A percentile compares a stretch with the other conserved stretches of the same genome.
Conservation (phyloP, 1,140 invertebrate species). For the Caerostris darwini region DNA sequence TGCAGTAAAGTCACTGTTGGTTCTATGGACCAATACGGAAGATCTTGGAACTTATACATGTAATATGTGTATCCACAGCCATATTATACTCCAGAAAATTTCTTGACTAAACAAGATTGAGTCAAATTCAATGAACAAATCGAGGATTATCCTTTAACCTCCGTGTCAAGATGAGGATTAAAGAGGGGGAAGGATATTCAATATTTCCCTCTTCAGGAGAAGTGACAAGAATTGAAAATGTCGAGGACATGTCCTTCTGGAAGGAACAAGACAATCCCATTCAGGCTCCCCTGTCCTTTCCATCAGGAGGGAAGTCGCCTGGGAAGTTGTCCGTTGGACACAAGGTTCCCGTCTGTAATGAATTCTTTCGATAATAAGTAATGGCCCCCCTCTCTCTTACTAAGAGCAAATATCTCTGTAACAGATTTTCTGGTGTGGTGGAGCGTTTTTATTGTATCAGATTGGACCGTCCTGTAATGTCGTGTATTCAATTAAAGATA, state of each 20-base stretch:
- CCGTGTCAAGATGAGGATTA: neutral
- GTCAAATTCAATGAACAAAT: neutral
- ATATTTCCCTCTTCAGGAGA: neutral
- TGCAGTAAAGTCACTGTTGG: no score
- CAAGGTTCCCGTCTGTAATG: neutral
- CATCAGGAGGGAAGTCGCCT: neutral
- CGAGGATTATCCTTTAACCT: neutral
- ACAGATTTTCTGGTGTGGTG: neutral
- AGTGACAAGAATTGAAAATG: slow-evolving; percentile 49
- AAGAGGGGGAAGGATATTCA: neutral
- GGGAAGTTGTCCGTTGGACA: neutral
- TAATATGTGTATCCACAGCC: no score
- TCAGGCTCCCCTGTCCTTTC: neutral
- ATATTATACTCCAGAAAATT: no score
- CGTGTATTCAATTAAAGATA: no score
- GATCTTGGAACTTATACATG: no score
- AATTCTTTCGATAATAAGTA: neutral
- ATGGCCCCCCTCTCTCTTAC: neutral
- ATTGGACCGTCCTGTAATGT: no score
- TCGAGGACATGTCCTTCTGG: slow-evolving; percentile 28
- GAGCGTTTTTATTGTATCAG: no score
- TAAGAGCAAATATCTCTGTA: no score
- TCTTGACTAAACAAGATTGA: no score
- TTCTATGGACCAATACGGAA: no score
- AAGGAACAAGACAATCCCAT: slow-evolving; percentile 67